phyloP scores from a whole-genome alignment of 1,140 invertebrate species.

The Sitobion miscanthi region DNA sequence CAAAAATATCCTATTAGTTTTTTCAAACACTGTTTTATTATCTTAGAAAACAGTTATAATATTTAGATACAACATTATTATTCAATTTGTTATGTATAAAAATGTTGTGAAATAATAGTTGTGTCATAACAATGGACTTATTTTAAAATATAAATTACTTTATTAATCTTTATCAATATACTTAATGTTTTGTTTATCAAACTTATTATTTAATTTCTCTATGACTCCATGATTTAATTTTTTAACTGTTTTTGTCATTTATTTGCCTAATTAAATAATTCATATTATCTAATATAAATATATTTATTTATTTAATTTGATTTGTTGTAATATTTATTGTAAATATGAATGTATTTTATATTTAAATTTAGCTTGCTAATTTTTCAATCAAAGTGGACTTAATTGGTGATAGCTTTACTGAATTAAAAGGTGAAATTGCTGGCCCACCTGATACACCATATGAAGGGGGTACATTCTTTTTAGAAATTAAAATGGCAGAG shows the following conservation, averaged over 20 bases:
- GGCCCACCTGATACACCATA: conserved; percentile 97
- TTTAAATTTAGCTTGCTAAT: conserved; percentile 76
- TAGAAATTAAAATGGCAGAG: conserved; percentile 98
- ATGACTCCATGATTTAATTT: no score
- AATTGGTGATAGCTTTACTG: conserved; percentile 88
- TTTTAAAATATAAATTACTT: background rate
- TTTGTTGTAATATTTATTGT: no score
- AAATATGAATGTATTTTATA: background rate
- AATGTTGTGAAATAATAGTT: background rate
- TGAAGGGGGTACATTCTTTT: conserved; percentile 89
- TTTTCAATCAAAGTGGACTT: conserved; percentile 93
- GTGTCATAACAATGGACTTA: background rate
- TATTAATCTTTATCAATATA: background rate
- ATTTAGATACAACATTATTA: background rate
- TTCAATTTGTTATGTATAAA: background rate
- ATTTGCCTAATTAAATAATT: background rate
- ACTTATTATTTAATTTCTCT: background rate
- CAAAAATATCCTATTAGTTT: background rate
- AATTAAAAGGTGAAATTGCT: conserved; percentile 88
- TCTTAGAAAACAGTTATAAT: background rate
- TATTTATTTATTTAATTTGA: no score
- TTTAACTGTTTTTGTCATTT: background rate
- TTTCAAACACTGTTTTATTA: background rate
- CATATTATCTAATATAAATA: background rate
- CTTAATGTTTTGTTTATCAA: background rate